phyloP scores from a whole-genome alignment of 2,888 invertebrate species.

The Apamea sordens region DNA sequence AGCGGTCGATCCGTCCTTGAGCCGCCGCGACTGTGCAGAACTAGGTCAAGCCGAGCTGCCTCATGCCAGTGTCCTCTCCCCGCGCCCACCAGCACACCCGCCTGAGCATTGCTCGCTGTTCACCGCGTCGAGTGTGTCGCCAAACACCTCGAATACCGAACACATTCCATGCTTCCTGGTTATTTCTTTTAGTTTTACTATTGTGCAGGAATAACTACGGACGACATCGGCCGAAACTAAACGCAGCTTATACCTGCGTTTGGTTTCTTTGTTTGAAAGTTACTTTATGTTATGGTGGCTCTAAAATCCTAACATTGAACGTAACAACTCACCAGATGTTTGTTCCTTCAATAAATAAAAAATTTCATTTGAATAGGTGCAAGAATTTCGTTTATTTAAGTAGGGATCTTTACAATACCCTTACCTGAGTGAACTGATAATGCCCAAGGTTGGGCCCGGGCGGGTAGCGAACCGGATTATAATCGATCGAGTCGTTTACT shows the following conservation, averaged over 20 bases:
- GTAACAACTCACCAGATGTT: conserved; percentile 71
- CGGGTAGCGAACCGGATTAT: conserved; percentile 85
- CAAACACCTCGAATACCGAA: conserved; percentile 71
- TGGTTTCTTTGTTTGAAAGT: conserved; percentile 25
- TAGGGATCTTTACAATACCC: conserved; percentile 76
- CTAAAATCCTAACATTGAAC: conserved; percentile 36
- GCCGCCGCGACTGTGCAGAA: conserved; percentile 85
- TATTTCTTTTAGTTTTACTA: conserved; percentile 63
- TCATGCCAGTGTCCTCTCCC: conserved; percentile 77
- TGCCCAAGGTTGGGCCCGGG: conserved; percentile 76
- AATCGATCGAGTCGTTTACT: conserved; percentile 77
- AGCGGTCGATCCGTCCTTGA: conserved; percentile 90
- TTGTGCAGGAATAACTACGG: conserved; percentile 53
- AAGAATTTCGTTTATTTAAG: conserved; percentile 74
- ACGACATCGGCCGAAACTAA: conserved; percentile 31
- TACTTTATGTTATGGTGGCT: conserved; percentile 26
- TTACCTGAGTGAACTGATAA: conserved; percentile 85
- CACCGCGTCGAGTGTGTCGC: conserved; percentile 60
- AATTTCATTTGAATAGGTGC: conserved; percentile 69
- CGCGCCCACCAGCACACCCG: conserved; percentile 73
- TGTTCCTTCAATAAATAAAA: conserved; percentile 72
- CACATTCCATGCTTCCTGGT: conserved; percentile 75
- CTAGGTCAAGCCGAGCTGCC: conserved; percentile 87
- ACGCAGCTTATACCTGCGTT: conserved; percentile 17
- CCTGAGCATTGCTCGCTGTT: conserved; percentile 63